A percentile compares a stretch with the other conserved stretches of the same genome.
phyloP scores from a whole-genome alignment of 2,113 vertebrate species.

The Tyrannus savana region DNA sequence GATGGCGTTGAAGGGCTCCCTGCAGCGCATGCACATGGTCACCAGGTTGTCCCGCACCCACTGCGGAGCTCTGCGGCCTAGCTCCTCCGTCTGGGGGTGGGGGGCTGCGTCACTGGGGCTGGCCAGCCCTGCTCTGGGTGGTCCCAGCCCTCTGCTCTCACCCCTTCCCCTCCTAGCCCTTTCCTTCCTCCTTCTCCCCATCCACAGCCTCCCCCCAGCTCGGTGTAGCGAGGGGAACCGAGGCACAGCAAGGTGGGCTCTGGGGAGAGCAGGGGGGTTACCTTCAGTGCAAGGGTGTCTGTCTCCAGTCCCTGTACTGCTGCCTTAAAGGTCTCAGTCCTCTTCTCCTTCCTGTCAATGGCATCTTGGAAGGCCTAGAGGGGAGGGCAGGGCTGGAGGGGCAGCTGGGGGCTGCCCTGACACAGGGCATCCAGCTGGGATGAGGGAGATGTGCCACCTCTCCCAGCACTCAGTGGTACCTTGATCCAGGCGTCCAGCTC shows the following conservation, averaged over 20 bases:
- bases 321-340: conserved; percentile 75
- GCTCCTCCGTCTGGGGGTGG: conserved; percentile 45
- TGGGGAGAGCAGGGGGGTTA: neutral
- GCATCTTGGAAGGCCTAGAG: conserved; percentile 73
- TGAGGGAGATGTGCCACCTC: neutral
- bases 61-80: conserved; percentile 76
- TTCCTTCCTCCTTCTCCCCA: neutral
- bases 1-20: conserved; percentile 76
- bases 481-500: conserved; percentile 77
- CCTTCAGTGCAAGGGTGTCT: conserved; percentile 24
- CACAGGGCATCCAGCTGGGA: neutral
- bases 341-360: conserved; percentile 72
- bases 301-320: conserved; percentile 44
- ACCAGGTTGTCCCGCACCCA: conserved; percentile 81
- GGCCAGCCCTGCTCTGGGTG: neutral
- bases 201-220: neutral
- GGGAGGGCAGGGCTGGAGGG: neutral
- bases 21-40: conserved; percentile 83
- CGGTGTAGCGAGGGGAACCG: neutral
- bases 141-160: neutral
- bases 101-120: neutral
- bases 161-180: neutral
- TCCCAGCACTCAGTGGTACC: conserved; percentile 43
- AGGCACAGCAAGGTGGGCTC: neutral
- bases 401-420: neutral